Conservation (phyloP, 2,113 vertebrate species). For the Sander vitreus region DNA sequence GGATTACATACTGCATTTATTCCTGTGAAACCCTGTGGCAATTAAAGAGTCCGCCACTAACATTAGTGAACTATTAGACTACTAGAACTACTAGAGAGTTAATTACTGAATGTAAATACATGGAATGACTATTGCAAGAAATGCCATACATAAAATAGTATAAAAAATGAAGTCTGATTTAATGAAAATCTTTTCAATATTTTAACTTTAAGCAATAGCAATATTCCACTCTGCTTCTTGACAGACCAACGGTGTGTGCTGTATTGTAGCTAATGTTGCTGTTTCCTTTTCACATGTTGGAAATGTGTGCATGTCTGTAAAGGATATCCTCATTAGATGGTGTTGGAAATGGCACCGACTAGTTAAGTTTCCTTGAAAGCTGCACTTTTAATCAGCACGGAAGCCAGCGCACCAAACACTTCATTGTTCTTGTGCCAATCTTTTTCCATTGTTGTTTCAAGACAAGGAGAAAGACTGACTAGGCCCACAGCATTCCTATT, state of each 20-base stretch:
- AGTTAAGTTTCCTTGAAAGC: slow-evolving; percentile 45
- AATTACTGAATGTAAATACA: not conserved
- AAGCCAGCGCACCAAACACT: slow-evolving; percentile 10
- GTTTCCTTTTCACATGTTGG: slow-evolving; percentile 27
- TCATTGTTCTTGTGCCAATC: slow-evolving; percentile 36
- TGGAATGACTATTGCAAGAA: not conserved
- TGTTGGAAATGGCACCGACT: slow-evolving; percentile 35
- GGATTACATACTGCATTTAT: not conserved
- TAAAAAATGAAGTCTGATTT: not conserved
- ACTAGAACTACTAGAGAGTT: not conserved
- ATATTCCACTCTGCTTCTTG: not conserved
- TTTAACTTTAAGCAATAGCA: not conserved
- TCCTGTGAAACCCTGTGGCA: not conserved
- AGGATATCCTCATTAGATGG: slow-evolving; percentile 52
- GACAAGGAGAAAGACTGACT: not conserved
- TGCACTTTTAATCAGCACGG: slow-evolving; percentile 47
- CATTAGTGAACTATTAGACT: too few relatives aligned
- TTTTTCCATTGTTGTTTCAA: slow-evolving; percentile 13
- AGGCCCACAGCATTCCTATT: not conserved
- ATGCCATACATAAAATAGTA: too few relatives aligned
- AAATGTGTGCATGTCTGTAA: slow-evolving; percentile 38
- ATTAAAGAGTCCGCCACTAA: not conserved
- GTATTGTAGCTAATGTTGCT: not conserved
- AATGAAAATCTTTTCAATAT: not conserved
- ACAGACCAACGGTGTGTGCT: not conserved